These are phyloP conservation scores for Tortrix viridana DNA, from an alignment of 2,888 invertebrate species.

Conservation along the genomic window DNA sequence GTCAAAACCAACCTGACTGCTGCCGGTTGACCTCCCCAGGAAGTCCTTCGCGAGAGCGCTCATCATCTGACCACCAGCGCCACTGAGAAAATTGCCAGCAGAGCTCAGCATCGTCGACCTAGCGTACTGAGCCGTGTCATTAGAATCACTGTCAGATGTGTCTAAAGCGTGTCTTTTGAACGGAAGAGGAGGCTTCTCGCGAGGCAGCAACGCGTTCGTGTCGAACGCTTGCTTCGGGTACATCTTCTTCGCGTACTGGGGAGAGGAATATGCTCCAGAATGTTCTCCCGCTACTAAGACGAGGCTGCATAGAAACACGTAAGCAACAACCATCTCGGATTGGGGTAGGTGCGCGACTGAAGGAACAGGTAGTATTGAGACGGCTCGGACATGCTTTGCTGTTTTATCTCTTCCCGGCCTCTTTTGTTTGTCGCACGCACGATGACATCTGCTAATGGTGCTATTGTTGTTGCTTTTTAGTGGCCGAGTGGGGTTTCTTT, in stretches of 20 bases:
- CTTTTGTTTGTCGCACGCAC: constrained; percentile 82
- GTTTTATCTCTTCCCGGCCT: constrained; percentile 77
- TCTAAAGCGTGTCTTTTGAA: constrained; percentile 62
- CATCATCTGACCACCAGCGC: constrained; percentile 81
- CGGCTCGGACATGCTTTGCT: constrained; percentile 55
- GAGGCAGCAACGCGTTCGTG: constrained; percentile 64
- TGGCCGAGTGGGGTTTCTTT: constrained; percentile 45
- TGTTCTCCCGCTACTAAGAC: constrained; percentile 62
- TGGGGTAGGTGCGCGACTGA: constrained; percentile 49
- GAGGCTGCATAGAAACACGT: constrained; percentile 52
- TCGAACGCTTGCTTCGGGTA: constrained; percentile 66
- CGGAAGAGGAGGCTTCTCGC: constrained; percentile 59
- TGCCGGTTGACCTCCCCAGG: constrained; percentile 87
- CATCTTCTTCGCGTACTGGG: constrained; percentile 81
- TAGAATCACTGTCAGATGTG: constrained; percentile 58
- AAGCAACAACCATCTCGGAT: constrained; percentile 63
- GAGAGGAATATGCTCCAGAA: constrained; percentile 80
- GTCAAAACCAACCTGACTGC: constrained; percentile 87
- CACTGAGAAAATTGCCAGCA: constrained; percentile 72
- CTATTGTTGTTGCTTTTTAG: constrained; percentile 72
- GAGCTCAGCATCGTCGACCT: constrained; percentile 69
- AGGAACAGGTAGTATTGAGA: constrained; percentile 69
- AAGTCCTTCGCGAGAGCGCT: constrained; percentile 87
- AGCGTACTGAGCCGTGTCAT: constrained; percentile 61
- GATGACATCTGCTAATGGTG: constrained; percentile 78